Percentiles rank a stretch among this genome's conserved stretches.
Evolutionary conservation across 2,113 vertebrate genomes (phyloP).

Genomic region (Girardinichthys multiradiatus): DNA sequence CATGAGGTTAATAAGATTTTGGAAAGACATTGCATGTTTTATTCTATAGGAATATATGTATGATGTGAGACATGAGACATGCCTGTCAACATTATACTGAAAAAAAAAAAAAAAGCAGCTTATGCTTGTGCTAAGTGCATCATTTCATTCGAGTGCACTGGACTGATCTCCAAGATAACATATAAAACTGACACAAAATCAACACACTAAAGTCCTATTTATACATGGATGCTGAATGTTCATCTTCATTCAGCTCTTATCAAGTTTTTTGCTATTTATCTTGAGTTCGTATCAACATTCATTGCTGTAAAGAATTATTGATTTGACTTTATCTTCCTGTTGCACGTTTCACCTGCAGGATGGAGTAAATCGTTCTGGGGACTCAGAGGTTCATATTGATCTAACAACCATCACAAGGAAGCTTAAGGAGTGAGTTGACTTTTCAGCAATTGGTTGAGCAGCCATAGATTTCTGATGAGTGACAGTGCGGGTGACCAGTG

Average conservation of each 20-base stretch:
- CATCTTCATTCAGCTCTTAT: background rate
- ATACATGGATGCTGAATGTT: background rate
- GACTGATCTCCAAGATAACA: background rate
- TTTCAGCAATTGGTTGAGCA: conserved; percentile 50
- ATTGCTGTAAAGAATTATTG: conserved; percentile 13
- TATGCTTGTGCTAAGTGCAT: background rate
- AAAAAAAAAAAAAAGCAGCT: background rate
- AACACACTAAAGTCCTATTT: background rate
- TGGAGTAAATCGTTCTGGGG: conserved; percentile 16
- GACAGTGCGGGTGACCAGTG: conserved; percentile 41
- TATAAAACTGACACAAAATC: background rate
- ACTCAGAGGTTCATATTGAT: conserved; percentile 43
- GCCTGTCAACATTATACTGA: no score
- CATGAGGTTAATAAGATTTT: no score
- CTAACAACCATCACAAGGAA: conserved; percentile 9
- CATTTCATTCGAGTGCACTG: background rate
- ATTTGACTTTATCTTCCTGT: conserved; percentile 31
- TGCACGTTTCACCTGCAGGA: background rate
- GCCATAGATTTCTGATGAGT: conserved; percentile 54
- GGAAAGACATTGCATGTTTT: background rate
- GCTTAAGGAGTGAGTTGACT: conserved; percentile 41
- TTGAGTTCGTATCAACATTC: background rate
- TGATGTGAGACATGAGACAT: background rate
- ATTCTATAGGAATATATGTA: background rate
- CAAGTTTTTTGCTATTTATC: background rate